Evolutionary conservation across 2,888 invertebrate species (phyloP).

Genomic region (Hemithea aestivaria): DNA sequence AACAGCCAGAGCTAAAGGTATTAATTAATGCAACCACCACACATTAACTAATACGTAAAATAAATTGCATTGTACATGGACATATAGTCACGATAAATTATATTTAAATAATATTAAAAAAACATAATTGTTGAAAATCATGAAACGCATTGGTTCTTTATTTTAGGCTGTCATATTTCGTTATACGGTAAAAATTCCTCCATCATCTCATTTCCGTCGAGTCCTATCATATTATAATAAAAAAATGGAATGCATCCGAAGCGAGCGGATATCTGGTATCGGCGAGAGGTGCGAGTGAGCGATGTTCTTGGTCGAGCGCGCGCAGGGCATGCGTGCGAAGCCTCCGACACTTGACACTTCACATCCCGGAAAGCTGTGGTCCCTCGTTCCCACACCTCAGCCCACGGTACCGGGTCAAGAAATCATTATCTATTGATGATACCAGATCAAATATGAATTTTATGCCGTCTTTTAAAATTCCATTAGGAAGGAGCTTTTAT

Average conservation of each 20-base stretch:
- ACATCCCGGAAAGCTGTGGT: slow-evolving; percentile 78
- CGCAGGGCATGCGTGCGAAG: slow-evolving; percentile 66
- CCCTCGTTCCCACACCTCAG: slow-evolving; percentile 51
- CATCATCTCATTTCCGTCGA: too few relatives aligned
- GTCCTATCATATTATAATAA: not conserved
- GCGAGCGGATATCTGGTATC: slow-evolving; percentile 25
- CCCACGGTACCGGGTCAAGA: slow-evolving; percentile 22
- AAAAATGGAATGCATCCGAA: slow-evolving; percentile 18
- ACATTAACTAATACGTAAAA: too few relatives aligned
- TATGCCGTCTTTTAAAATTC: slow-evolving; percentile 1
- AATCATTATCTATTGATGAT: slow-evolving; percentile 17
- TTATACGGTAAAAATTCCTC: too few relatives aligned
- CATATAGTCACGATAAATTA: too few relatives aligned
- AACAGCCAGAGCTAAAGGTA: too few relatives aligned
- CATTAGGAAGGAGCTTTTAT: too few relatives aligned
- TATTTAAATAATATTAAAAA: too few relatives aligned
- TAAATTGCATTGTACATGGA: too few relatives aligned
- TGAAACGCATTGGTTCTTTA: too few relatives aligned
- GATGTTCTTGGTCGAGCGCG: slow-evolving; percentile 48
- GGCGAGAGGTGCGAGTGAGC: slow-evolving; percentile 50
- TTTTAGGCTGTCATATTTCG: too few relatives aligned
- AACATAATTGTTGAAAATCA: too few relatives aligned
- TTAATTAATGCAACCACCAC: too few relatives aligned
- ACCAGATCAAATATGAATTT: slow-evolving; percentile 8
- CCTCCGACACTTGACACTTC: slow-evolving; percentile 62